These are phyloP conservation scores for Drosophila kohkoa DNA, from an alignment of 1,140 invertebrate genomes.

Conservation along the genomic window DNA sequence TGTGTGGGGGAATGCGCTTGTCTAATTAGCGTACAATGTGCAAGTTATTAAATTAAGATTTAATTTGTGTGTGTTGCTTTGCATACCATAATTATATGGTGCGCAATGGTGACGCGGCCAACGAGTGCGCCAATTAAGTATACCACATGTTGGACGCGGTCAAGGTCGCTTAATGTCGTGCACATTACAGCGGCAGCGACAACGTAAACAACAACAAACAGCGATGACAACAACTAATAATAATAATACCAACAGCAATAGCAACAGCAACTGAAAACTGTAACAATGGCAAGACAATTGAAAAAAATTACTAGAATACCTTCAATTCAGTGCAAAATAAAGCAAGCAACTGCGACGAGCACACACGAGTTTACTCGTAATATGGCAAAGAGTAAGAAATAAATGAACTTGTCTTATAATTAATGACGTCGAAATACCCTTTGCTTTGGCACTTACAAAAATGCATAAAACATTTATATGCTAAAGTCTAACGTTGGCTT, in stretches of 20 bases:
- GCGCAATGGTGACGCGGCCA: slow-evolving; percentile 45
- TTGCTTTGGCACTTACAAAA: neutral
- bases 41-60: slow-evolving; percentile 52
- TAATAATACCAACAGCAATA: slow-evolving; percentile 18
- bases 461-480: neutral
- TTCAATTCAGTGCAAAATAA: slow-evolving; percentile 27
- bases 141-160: slow-evolving; percentile 76
- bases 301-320: slow-evolving; percentile 48
- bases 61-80: slow-evolving; percentile 59
- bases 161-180: slow-evolving; percentile 75
- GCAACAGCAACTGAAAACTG: slow-evolving; percentile 47
- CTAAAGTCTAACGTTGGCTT: too few species aligned
- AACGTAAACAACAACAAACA: slow-evolving; percentile 29
- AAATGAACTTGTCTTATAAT: neutral
- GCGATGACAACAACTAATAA: slow-evolving; percentile 51
- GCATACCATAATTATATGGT: slow-evolving; percentile 61
- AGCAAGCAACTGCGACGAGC: slow-evolving; percentile 49
- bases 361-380: slow-evolving; percentile 3
- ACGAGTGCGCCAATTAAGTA: slow-evolving; percentile 67
- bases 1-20: slow-evolving; percentile 3
- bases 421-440: slow-evolving; percentile 16
- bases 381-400: neutral
- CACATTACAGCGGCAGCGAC: slow-evolving; percentile 40
- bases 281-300: slow-evolving; percentile 69
- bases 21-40: slow-evolving; percentile 31